Evolutionary conservation across 2,888 invertebrate genomes (phyloP), one percentile per base, ranked within the genome.

Genomic region (Teinopalpus imperialis): DNA sequence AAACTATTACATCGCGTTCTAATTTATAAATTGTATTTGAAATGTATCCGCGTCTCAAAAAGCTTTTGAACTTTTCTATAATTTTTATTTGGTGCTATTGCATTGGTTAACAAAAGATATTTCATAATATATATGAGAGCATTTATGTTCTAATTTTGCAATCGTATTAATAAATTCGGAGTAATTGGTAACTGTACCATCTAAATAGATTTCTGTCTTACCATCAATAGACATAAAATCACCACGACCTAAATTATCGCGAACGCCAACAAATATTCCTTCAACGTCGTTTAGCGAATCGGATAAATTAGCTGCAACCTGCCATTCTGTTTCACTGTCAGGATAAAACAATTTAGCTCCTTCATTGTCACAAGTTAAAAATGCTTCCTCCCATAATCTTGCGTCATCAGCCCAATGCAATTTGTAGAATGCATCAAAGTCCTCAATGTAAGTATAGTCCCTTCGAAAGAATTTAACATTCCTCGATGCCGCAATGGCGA

Each of bases 211-310:
- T 32, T 20, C 2, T 36, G 31, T 0, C 58, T 54, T 59, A 76
- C 76, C 76, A 40, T 75, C 66, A 35, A 70, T 54, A n/a, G 72
- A 72, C 1, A 74, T 53, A 29, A 66, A 74, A 35, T 74, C 64
- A 14, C 70, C 70, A 2, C 66, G 10, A 1, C 57, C 50, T 39
- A 63, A 69, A 34, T 66, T 61, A 34, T 73, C 63, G 9, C 67
- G 69, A 3, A 69, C 53, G 1, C 73, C 75, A 3, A 74, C 59
- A 18, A 62, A 69, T 18, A 71, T 61, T 0, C 66, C 62, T 41
- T 36, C 0, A 49, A 27, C 0, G 57, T 56, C 12, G 69, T 47
- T 2, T 9, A 23, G 14, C 9, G 34, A 12, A 0, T 29, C 16
- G 3, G 40, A 12, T 5, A 46, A 20, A 2, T 61, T 62, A 18